Evolutionary conservation across 2,797 vertebrate genomes (phyloP), one percentile per base, ranked within the genome.

Genomic region (Hemitrygon akajei): DNA sequence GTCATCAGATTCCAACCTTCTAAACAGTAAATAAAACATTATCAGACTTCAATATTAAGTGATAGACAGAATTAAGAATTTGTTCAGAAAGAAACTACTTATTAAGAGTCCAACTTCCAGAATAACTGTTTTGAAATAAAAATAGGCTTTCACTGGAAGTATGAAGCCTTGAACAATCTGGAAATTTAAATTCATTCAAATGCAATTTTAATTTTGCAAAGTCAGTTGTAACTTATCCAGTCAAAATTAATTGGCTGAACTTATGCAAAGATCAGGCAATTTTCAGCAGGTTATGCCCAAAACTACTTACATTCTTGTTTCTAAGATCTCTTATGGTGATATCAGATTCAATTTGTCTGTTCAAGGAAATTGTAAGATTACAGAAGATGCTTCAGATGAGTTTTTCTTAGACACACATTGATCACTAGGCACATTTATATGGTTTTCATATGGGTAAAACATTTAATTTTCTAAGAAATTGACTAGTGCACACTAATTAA

Each of bases 121-220:
- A 18, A n/a, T 34, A 63, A 66, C 7, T 89, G 58, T 58, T 58
- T 89, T 66, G 60, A 89, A 37, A 66, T 58, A 60, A 86, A 60
- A 87, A 81, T 47, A 66, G 60, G 60, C 27, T n/a, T 86, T 86
- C 58, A 63, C n/a, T 89, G 86, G n/a, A 66, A 89, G 30, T 22
- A 22, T 66, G n/a, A 69, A 89, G n/a, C 20, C 60, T 69, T 89
- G 86, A 89, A 89, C 60, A 89, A 89, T 89, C 20, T 89, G 86
- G 14, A 89, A n/a, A 34, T 37, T 89, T 89, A 37, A 66, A 89
- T 11, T 18, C n/a, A 27, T 63, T 63, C 58, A 87, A 87, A 34
- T 58, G 58, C n/a, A 63, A 14, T n/a, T 34, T 87, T 34, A 63
- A 63, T 14, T 63, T 37, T 34, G n/a, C 86, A 86, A 86, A 14